Conservation (phyloP, 1,140 invertebrate species). For the Drosophila neocordata region DNA sequence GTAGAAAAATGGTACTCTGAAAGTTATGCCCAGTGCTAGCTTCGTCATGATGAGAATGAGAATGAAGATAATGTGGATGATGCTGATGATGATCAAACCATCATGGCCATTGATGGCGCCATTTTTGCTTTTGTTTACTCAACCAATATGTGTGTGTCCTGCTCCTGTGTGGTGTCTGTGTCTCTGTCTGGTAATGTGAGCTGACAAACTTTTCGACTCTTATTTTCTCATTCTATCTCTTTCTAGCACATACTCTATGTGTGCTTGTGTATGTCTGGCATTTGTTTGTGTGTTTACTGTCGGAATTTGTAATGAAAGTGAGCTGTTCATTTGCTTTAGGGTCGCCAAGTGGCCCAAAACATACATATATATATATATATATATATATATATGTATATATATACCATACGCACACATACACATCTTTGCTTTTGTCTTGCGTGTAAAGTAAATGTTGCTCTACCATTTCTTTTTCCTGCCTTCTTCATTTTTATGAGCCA, state of each 20-base stretch:
- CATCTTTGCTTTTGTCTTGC: conserved; percentile 37
- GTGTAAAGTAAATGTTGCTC: conserved; percentile 51
- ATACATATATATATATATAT: neutral
- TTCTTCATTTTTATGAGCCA: conserved; percentile 52
- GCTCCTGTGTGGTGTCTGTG: conserved; percentile 25
- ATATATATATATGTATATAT: neutral
- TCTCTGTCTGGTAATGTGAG: conserved; percentile 62
- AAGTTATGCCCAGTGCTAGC: conserved; percentile 37
- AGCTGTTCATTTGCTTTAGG: conserved; percentile 79
- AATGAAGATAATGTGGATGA: conserved; percentile 21
- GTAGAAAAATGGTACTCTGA: conserved; percentile 44
- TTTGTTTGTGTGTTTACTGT: conserved; percentile 68
- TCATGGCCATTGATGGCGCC: conserved; percentile 71
- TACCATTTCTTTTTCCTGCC: conserved; percentile 45
- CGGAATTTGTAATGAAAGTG: conserved; percentile 80
- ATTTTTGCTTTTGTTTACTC: conserved; percentile 71
- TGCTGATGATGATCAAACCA: conserved; percentile 41
- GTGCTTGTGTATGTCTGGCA: conserved; percentile 30
- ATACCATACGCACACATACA: neutral
- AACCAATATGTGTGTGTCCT: conserved; percentile 46
- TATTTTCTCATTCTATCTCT: neutral
- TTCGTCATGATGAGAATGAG: conserved; percentile 34
- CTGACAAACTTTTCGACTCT: conserved; percentile 66
- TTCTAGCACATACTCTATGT: neutral
- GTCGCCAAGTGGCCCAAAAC: conserved; percentile 65